Evolutionary conservation across 2,113 vertebrate genomes (phyloP), one percentile per base, ranked within the genome.

Genomic region (Leptosomus discolor): DNA sequence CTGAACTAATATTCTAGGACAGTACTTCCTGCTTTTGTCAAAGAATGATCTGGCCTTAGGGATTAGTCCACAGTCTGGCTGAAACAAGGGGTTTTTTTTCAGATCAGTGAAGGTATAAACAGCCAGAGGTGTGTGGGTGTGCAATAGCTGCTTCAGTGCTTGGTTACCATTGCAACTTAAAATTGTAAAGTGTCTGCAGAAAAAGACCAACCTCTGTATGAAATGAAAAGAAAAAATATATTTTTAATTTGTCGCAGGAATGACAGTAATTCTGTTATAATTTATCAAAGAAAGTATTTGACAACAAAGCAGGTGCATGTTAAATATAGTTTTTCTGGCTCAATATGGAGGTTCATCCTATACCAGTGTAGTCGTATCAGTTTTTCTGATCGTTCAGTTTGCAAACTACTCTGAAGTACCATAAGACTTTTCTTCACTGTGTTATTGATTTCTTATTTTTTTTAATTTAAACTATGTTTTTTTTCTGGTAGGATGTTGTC

Each of bases 1-100:
- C 60, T 94, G 84, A 96, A 90, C 63, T 81, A 69, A 50, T 96
- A 56, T 94, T 93, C 41, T 65, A 96, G 78, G 88, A 78, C 71
- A 79, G 34, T 79, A 20, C 65, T 96, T 96, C 46, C 39, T 77
- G 73, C 48, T 83, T 93, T 96, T 90, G 74, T 94, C 85, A 93
- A 85, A 84, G 94, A 91, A 70, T 87, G 36, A 88, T 85, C 27
- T 95, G 27, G 77, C 64, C 77, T 94, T 67, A 76, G 51, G 86
- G 92, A 89, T 92, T 92, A 88, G 78, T 70, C 39, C 80, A 79
- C 14, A 92, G 24, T 65, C 75, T 70, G 71, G 48, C 53, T 80
- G 58, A 85, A 81, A 68, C 32, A 64, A 81, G 29, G 30, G 34
- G 16, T 39, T 64, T 87, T 96, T 82, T 88, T 30, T 75, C 82